phyloP scores from a whole-genome alignment of 2,113 vertebrate species.

The Pteropus alecto region DNA sequence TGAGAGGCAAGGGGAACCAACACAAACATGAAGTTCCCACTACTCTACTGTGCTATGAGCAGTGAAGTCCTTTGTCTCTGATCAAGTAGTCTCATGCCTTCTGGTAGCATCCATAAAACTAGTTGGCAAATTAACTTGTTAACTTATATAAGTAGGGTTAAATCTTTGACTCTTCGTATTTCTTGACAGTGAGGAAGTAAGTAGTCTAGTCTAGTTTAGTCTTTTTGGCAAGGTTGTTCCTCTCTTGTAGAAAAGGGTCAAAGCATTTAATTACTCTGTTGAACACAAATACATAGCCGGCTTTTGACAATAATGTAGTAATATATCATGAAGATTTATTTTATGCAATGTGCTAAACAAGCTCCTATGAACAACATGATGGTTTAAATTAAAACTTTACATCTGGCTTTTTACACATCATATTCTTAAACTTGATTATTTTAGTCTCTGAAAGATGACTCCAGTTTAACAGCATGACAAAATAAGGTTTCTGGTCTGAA shows the following conservation, averaged over 20 bases:
- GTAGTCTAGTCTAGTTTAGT: neutral
- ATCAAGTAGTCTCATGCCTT: neutral
- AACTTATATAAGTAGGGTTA: neutral
- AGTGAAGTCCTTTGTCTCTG: neutral
- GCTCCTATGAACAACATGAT: neutral
- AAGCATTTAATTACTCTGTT: neutral
- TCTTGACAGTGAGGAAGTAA: neutral
- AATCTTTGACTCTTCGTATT: neutral
- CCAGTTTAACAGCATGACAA: neutral
- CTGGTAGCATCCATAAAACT: neutral
- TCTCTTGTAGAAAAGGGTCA: neutral
- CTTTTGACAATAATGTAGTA: neutral
- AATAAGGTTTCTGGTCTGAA: neutral
- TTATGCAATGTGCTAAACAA: neutral
- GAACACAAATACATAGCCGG: neutral
- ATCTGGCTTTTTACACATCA: neutral
- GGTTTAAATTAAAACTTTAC: neutral
- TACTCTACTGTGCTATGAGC: neutral
- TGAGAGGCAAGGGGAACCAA: neutral
- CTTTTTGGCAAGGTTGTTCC: neutral
- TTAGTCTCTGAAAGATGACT: neutral
- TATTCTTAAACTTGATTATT: slow-evolving; percentile 10
- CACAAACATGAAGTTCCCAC: neutral
- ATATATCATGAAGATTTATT: neutral
- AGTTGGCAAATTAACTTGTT: neutral